Evolutionary conservation across 1,140 invertebrate species (phyloP).

Genomic region (Tachypleus tridentatus): DNA sequence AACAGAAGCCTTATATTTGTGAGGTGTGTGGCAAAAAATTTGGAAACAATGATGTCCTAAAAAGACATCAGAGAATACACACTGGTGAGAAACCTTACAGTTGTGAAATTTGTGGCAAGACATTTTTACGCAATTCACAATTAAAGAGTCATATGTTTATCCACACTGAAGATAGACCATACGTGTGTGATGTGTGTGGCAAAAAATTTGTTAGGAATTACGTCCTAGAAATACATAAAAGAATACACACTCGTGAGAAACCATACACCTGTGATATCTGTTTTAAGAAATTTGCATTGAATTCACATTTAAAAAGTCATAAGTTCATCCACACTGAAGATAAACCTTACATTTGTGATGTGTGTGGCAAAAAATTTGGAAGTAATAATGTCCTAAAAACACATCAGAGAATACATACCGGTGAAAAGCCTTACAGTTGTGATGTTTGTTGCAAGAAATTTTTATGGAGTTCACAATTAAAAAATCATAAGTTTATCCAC

Average conservation of each 20-base stretch:
- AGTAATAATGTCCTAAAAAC: too few relatives aligned
- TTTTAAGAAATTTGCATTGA: too few relatives aligned
- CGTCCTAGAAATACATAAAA: conserved; percentile 4
- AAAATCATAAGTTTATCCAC: conserved; percentile 18
- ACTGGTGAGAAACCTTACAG: background rate
- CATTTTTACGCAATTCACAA: background rate
- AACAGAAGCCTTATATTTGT: background rate
- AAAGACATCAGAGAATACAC: background rate
- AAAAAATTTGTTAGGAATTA: conserved; percentile 3
- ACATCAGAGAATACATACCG: too few relatives aligned
- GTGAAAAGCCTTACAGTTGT: too few relatives aligned
- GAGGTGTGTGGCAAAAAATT: background rate
- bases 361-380: too few relatives aligned
- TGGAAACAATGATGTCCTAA: background rate
- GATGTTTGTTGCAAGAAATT: background rate
- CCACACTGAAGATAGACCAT: conserved; percentile 12
- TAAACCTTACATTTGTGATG: too few relatives aligned
- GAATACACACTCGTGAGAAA: conserved; percentile 16
- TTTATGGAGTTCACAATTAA: background rate
- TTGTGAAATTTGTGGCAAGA: background rate
- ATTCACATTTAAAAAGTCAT: too few relatives aligned
- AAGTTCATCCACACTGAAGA: too few relatives aligned
- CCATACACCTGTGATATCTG: too few relatives aligned
- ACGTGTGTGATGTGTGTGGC: conserved; percentile 8
- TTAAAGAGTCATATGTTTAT: conserved; percentile 18